phyloP scores from a whole-genome alignment of 2,113 vertebrate species.

The Stictonetta naevosa region DNA sequence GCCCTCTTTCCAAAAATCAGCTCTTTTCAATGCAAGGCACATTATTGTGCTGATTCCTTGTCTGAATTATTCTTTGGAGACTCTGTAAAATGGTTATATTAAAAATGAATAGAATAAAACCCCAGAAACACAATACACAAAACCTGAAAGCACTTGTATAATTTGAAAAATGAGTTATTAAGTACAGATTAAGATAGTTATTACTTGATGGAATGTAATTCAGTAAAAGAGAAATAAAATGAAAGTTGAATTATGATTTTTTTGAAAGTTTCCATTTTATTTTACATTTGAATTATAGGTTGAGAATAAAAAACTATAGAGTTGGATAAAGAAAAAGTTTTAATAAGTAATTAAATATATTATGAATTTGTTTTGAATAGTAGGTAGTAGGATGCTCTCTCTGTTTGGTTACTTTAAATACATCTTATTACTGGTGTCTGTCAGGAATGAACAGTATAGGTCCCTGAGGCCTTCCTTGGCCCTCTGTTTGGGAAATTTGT shows the following conservation, averaged over 20 bases:
- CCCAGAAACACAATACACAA: background rate
- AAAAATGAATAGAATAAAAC: background rate
- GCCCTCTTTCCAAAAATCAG: background rate
- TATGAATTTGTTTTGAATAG: background rate
- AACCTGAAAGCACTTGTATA: background rate
- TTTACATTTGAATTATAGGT: background rate
- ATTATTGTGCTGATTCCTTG: background rate
- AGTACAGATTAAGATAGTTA: background rate
- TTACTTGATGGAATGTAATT: background rate
- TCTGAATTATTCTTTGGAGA: constrained; percentile 22
- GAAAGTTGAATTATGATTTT: background rate
- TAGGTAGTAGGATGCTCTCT: background rate
- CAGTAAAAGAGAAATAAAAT: background rate
- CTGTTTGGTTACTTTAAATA: background rate
- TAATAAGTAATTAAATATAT: background rate
- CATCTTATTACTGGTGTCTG: background rate
- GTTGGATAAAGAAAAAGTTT: background rate
- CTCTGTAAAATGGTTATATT: background rate
- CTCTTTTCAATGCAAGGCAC: background rate
- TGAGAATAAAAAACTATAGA: background rate
- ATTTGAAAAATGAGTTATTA: background rate
- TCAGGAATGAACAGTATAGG: background rate
- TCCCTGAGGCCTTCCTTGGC: background rate
- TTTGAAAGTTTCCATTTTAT: background rate
- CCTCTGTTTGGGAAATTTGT: background rate